Conservation (phyloP, 2,888 invertebrate genomes). For the Hyppa rectilinea region DNA sequence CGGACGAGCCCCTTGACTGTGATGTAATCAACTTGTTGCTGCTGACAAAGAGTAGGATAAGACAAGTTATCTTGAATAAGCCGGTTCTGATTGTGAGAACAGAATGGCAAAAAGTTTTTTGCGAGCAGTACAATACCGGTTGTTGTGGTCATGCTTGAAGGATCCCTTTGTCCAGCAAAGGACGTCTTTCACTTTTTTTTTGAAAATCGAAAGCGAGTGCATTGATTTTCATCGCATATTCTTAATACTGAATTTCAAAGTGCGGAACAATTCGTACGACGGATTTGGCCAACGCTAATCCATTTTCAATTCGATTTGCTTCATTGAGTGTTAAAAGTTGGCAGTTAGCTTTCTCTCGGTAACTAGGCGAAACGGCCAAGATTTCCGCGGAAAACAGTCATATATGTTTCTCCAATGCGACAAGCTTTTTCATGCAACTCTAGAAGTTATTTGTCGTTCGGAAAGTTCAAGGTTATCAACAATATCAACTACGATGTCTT, state of each 20-base stretch:
- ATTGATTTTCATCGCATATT: background rate
- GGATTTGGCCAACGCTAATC: conserved; percentile 12
- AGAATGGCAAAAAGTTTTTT: background rate
- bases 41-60: conserved; percentile 48
- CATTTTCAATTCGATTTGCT: conserved; percentile 23
- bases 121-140: background rate
- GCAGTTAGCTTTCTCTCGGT: conserved; percentile 22
- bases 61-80: conserved; percentile 13
- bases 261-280: background rate
- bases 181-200: background rate
- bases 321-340: conserved; percentile 33
- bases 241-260: background rate
- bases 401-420: background rate
- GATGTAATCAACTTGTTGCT: conserved; percentile 51
- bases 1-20: conserved; percentile 72
- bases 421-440: background rate
- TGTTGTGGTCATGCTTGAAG: background rate
- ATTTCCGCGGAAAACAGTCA: background rate
- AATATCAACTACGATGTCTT: background rate
- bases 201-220: background rate
- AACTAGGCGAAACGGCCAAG: conserved; percentile 6
- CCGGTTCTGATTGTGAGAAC: conserved; percentile 1
- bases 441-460: background rate
- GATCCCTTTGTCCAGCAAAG: too few species aligned
- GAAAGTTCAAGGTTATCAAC: background rate